A percentile compares a stretch with the other conserved stretches of the same genome.
These are phyloP conservation scores for Ecdyonurus torrentis DNA, from an alignment of 2,888 invertebrate species.

Conservation along the genomic window DNA sequence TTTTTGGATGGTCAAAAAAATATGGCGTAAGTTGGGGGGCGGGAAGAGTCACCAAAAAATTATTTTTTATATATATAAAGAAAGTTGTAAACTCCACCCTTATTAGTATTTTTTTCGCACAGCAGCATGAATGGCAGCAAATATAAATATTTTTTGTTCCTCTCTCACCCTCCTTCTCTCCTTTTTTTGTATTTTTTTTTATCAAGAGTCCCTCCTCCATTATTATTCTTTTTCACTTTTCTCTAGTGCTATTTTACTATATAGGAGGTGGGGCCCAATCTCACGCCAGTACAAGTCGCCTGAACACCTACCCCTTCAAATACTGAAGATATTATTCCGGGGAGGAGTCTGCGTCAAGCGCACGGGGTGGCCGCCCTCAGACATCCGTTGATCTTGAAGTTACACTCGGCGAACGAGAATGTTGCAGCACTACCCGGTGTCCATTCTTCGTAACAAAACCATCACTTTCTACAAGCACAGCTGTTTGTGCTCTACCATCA, in stretches of 20 bases:
- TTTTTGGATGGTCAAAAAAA: neutral
- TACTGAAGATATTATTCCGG: no score
- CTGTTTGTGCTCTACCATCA: conserved; percentile 38
- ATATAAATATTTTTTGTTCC: neutral
- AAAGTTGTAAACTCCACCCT: neutral
- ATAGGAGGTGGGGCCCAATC: neutral
- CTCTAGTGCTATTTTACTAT: neutral
- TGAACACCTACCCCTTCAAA: neutral
- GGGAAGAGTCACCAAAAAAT: neutral
- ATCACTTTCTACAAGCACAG: conserved; percentile 71
- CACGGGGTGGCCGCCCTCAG: conserved; percentile 36
- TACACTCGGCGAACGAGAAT: conserved; percentile 71
- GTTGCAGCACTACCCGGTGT: conserved; percentile 80
- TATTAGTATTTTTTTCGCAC: neutral
- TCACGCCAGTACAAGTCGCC: conserved; percentile 1
- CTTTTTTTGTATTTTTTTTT: no score
- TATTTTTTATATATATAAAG: neutral
- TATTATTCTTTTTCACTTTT: no score
- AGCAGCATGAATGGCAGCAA: neutral
- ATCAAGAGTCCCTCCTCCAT: neutral
- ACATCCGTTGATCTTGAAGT: conserved; percentile 72
- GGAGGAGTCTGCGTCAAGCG: neutral
- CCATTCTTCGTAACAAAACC: conserved; percentile 71
- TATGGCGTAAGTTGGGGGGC: conserved; percentile 1
- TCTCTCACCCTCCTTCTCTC: neutral